Base-by-base conservation (phyloP, 2,888 invertebrate genomes). In the Leucophenga montana region DNA sequence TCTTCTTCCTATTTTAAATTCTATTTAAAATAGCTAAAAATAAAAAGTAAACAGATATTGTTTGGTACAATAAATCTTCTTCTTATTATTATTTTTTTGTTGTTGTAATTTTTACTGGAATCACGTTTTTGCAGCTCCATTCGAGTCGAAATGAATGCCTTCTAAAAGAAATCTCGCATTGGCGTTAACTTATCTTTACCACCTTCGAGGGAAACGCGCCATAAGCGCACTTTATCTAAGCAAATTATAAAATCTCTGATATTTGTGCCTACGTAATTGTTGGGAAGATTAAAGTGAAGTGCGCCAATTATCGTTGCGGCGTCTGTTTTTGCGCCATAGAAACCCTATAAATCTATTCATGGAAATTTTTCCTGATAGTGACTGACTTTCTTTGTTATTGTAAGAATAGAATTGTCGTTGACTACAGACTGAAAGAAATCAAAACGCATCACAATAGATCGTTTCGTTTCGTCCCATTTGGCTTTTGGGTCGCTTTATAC, bases 161-260 rank as follows among this genome's bases (percentile, higher is more conserved):
- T 33, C 8, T 33, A 5, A 5, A 33, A 5, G 8, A 33, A 33
- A 33, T 5, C 33, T 33, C 8, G 48, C 48, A 13, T n/a, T 48
- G 50, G n/a, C 50, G n/a, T 50, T 11, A 22, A 4, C 56, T 27
- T 56, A 56, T 56, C 27, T 56, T 56, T 56, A 20, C 14, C 20
- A 27, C 27, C 14, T 6, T 22, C 50, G 50, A 50, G 13, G 6
- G 13, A 18, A n/a, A 50, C 4, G 50, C 50, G 50, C 50, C 6
- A 50, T 50, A 16, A 50, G 6, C 50, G 6, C 50, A 50, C 3
- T 18, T 50, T 53, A 53, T 53, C 53, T 6, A 16, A 13, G 6
- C 8, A 53, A 53, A 53, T 18, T 11, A 27, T 22, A 56, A 56
- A 56, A 56, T 27, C 56, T 56, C 14, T 56, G 20, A 22, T 56